Percentiles rank a stretch among this genome's conserved stretches.
phyloP scores from a whole-genome alignment of 2,797 vertebrate genomes.

The Anniella stebbinsi region DNA sequence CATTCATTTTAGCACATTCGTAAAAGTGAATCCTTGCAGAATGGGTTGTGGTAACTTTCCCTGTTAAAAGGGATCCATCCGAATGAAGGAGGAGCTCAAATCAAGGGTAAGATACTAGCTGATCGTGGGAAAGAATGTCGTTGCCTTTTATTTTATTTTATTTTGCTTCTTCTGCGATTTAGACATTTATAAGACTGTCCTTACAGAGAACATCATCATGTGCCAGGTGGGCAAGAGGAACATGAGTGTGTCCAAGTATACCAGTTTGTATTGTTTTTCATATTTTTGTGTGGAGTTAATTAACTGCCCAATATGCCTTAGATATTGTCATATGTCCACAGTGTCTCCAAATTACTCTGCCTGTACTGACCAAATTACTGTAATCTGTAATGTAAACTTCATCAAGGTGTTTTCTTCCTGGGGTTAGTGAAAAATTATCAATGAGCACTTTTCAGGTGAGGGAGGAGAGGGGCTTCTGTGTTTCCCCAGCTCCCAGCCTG shows the following conservation, averaged over 20 bases:
- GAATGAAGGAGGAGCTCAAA: neutral
- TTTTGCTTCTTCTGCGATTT: conserved; percentile 40
- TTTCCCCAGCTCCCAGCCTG: neutral
- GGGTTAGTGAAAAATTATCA: neutral
- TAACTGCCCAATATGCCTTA: conserved; percentile 73
- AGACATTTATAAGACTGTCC: conserved; percentile 59
- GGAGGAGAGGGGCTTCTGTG: neutral
- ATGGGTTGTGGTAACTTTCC: neutral
- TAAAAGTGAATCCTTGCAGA: neutral
- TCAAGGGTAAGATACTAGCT: neutral
- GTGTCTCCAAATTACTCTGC: conserved; percentile 64
- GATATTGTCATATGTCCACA: conserved; percentile 31
- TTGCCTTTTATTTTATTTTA: neutral
- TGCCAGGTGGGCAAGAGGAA: conserved; percentile 53
- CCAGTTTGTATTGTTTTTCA: conserved; percentile 69
- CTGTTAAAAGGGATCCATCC: neutral
- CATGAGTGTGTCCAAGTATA: conserved; percentile 52
- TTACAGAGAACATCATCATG: conserved; percentile 66
- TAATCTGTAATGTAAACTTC: conserved; percentile 45
- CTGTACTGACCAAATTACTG: too few relatives aligned
- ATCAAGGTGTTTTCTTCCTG: conserved; percentile 56
- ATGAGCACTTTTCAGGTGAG: neutral
- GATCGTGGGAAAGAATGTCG: too few relatives aligned
- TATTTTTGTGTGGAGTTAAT: conserved; percentile 74
- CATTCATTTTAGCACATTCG: conserved; percentile 2